Base-by-base conservation (phyloP, 1,140 invertebrate genomes). In the Xylocopa sonorina region DNA sequence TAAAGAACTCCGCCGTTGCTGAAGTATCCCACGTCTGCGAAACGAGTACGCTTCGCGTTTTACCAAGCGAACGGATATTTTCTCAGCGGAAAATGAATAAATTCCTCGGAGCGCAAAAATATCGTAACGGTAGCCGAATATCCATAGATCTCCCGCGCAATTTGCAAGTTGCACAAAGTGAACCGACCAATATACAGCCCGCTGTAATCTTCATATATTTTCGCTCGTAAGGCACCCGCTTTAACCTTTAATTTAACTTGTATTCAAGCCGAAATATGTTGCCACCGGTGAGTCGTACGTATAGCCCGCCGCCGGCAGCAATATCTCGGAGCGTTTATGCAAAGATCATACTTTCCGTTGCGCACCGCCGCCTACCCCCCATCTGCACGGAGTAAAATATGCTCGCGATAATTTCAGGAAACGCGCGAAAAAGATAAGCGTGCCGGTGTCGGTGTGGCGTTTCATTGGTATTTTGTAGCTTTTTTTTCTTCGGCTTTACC, bases 381-480 rank as follows among this genome's bases (percentile, higher is more conserved):
- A 50, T 9, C 9, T 57, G 51, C 79, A 79, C n/a, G 64, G 58
- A 50, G 32, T 64, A 80, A 84, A 83, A 57, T 57, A 64, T 53
- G 63, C 57, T 51, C 29, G 48, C 48, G 74, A 83, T 82, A 62
- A 83, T 82, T 78, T 73, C 53, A 29, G 29, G 29, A 60, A 55
- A 64, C 46, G 34, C 53, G 64, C 3, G 18, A 72, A 38, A 9
- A 67, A 78, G 60, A 67, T 34, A 67, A 72, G 58, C 57, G 66
- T 18, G 67, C 51, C 43, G 18, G 53, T 83, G 72, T 82, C 67
- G 80, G 34, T 41, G 51, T 57, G 78, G 24, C 68, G 77, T 78
- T 72, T 21, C n/a, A 16, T 27, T 24, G 63, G 63, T 74, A 14
- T 74, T 51, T 34, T n/a, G 48, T 62, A 14, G n/a, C 14, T 1